Evolutionary conservation across 2,888 invertebrate species (phyloP).

Genomic region (Macrosiphum euphorbiae): DNA sequence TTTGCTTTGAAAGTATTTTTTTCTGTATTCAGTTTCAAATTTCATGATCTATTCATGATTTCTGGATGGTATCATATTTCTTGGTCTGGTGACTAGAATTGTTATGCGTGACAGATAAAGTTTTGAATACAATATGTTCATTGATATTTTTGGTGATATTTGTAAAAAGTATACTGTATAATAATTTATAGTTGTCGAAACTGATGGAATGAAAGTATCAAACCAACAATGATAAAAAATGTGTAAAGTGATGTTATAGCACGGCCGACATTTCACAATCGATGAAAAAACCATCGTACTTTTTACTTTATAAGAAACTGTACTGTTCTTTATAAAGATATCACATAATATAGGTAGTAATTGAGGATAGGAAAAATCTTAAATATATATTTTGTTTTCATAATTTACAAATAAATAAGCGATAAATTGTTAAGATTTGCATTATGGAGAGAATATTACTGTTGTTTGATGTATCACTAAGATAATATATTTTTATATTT

Average conservation of each 20-base stretch:
- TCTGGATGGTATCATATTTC: not conserved
- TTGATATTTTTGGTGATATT: not conserved
- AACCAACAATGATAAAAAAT: not conserved
- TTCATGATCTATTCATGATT: not conserved
- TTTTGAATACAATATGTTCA: slow-evolving; percentile 25
- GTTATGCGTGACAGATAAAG: not conserved
- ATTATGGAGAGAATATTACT: not conserved
- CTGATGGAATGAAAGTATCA: not conserved
- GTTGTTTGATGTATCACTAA: not conserved
- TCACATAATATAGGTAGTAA: not conserved
- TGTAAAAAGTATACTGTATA: not conserved
- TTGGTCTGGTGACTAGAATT: not conserved
- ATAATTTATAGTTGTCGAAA: not conserved
- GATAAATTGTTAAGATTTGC: not conserved
- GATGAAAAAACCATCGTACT: not conserved
- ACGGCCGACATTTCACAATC: not conserved
- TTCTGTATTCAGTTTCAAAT: not conserved
- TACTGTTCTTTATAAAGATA: not conserved
- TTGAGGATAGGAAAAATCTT: not conserved
- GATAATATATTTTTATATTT: not conserved
- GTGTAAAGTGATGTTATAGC: not conserved
- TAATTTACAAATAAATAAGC: not conserved
- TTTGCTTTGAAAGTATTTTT: not conserved
- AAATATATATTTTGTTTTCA: not conserved
- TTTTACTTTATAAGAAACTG: not conserved